Base-by-base conservation (phyloP, 1,140 invertebrate genomes). In the Platorchestia sp. region DNA sequence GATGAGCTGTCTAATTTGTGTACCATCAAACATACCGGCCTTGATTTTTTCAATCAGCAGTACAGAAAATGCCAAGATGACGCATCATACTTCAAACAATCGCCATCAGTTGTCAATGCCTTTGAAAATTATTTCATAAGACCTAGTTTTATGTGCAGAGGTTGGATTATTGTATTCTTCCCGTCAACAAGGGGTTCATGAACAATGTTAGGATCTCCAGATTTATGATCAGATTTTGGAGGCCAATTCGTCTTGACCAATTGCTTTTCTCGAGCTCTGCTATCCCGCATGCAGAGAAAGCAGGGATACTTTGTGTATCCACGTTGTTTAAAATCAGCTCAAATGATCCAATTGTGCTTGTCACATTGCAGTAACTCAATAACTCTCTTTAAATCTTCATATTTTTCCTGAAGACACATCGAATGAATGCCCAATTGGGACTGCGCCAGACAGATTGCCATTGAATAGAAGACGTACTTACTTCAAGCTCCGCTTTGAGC, bases 1-100 rank as follows among this genome's bases (percentile, higher is more conserved):
- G 95, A 59, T 43, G 95, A 59, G 51, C 95, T 45, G 47, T 51
- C 44, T 19, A 93, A 45, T 47, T 42, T 47, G 45, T 45, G 10
- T 0, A 93, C 40, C 45, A 93, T 93, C 45, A 93, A 36, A 93
- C 45, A 19, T 44, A 93, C 43, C 45, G 91, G 45, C 91, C 44
- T 93, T 93, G 95, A 45, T 47, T 95, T 53, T 95, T 59, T 53
- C 51, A 59, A 87, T 95, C 41, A 51, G n/a, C 95, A 47, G 44
- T 7, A 43, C 10, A 45, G 95, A 45, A 45, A 45, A 75, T 95
- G 6, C 22, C 95, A 95, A 45, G 7, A 42, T 89, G 87, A 89
- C 42, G 41, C n/a, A n/a, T n/a, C n/a, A n/a, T 41, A 41, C 7
- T 41, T 86, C 7, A 89, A 89, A 89, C 87, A 42, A 41, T 44